Evolutionary conservation across 2,113 vertebrate species (phyloP), one percentile per base, ranked within the genome.

Genomic region (Pluvianellus socialis): DNA sequence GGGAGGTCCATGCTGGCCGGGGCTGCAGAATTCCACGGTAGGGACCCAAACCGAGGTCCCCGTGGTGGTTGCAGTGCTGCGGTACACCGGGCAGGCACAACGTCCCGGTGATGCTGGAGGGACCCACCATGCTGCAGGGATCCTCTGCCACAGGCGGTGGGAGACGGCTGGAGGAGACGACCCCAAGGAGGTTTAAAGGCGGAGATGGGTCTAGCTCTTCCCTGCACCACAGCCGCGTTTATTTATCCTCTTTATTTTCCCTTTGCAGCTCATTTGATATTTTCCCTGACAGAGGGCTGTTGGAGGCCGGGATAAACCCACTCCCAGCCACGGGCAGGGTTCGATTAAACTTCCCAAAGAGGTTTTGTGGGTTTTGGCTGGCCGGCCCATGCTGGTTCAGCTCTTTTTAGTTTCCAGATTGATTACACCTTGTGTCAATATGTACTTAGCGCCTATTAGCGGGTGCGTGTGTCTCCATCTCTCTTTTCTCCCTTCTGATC

Each of bases 351-450:
- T 68, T 76, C 79, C 86, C 63, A 9, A 7, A 28, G 44, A 83
- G 86, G 74, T 66, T 90, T 38, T 96, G 94, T 96, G 87, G 74
- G 91, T 95, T 94, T 95, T 97, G 97, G 97, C 96, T 73, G 42
- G 14, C 21, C n/a, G 44, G 74, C 28, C 75, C 17, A 6, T 98
- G 98, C 98, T 98, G 98, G 97, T 91, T 97, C 96, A 56, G 97
- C 98, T 94, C 91, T 98, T 97, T 98, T 86, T 33, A 49, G 71
- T 84, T 89, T 93, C 86, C 76, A 90, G 40, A 93, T 92, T 97
- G 96, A 97, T 96, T 93, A 75, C 67, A 62, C 68, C 79, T 79
- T 97, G 94, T 98, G 98, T 98, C 96, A 98, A 98, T 97, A 98
- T 92, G 71, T 97, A 95, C 83, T 93, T 88, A 96, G 96, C 38